Evolutionary conservation across 2,113 vertebrate species (phyloP).

Genomic region (Oplegnathus fasciatus): DNA sequence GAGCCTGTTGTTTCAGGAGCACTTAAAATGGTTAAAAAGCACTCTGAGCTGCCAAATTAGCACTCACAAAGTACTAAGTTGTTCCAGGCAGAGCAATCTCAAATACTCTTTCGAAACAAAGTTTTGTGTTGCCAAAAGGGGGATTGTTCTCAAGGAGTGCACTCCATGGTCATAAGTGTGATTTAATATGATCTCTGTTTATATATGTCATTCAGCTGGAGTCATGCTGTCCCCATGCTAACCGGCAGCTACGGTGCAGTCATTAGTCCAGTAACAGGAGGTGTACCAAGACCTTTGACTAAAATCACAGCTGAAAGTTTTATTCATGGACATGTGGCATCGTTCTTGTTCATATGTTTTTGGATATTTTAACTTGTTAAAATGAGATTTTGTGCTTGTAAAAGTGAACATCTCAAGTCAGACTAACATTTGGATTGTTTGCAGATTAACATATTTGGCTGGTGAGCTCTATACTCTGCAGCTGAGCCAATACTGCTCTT

Average conservation of each 20-base stretch:
- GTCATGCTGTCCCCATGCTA: constrained; percentile 38
- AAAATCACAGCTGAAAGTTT: background rate
- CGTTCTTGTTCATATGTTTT: background rate
- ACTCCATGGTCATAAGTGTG: constrained; percentile 31
- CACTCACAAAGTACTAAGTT: constrained; percentile 60
- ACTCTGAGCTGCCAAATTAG: constrained; percentile 66
- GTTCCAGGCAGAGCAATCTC: constrained; percentile 58
- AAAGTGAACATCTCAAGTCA: constrained; percentile 1
- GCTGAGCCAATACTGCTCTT: constrained; percentile 38
- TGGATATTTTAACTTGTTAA: constrained; percentile 17
- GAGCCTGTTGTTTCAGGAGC: constrained; percentile 70
- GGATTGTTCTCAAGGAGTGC: constrained; percentile 47
- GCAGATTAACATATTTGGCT: constrained; percentile 45
- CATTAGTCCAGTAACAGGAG: background rate
- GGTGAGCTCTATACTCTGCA: constrained; percentile 45
- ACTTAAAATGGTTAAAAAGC: constrained; percentile 68
- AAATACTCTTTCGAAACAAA: constrained; percentile 66
- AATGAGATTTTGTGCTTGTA: background rate
- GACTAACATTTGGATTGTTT: constrained; percentile 38
- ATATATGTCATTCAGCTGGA: constrained; percentile 30
- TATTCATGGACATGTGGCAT: background rate
- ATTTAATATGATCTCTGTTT: constrained; percentile 57
- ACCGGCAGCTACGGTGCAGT: constrained; percentile 4
- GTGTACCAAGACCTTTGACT: background rate
- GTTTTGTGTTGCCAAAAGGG: constrained; percentile 45